Conservation (phyloP, 2,888 invertebrate genomes). For the Harmothoe impar region DNA sequence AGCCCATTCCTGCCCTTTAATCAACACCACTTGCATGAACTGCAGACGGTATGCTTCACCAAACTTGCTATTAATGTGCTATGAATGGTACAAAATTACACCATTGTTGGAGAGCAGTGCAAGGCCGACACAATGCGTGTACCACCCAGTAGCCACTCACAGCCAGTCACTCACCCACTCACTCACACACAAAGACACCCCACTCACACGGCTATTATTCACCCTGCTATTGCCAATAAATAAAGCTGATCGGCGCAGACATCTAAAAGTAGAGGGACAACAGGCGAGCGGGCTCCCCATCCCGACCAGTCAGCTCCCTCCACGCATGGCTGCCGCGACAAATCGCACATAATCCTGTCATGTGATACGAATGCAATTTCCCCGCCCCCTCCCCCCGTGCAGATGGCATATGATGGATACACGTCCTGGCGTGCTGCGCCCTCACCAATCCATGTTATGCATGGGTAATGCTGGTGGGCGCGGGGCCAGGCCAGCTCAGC, state of each 20-base stretch:
- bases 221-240: not conserved
- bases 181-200: no score
- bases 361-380: conserved; percentile 55
- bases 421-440: not conserved
- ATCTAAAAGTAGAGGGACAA: not conserved
- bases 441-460: conserved; percentile 42
- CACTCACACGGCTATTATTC: not conserved
- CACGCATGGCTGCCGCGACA: not conserved
- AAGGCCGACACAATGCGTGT: not conserved
- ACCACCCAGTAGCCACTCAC: conserved; percentile 25
- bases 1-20: no score
- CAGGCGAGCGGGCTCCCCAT: not conserved
- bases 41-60: no score
- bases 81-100: no score
- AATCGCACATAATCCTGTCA: conserved; percentile 39
- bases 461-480: conserved; percentile 22
- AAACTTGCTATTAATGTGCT: no score
- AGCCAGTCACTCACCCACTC: not conserved
- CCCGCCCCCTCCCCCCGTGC: not conserved
- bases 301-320: not conserved
- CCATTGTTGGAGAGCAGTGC: no score
- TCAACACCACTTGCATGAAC: no score
- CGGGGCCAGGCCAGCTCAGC: not conserved
- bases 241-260: not conserved
- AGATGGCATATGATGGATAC: conserved; percentile 16